Percentiles rank a stretch among this genome's conserved stretches.
Evolutionary conservation across 2,888 invertebrate genomes (phyloP).

Genomic region (Laspeyria flexula): DNA sequence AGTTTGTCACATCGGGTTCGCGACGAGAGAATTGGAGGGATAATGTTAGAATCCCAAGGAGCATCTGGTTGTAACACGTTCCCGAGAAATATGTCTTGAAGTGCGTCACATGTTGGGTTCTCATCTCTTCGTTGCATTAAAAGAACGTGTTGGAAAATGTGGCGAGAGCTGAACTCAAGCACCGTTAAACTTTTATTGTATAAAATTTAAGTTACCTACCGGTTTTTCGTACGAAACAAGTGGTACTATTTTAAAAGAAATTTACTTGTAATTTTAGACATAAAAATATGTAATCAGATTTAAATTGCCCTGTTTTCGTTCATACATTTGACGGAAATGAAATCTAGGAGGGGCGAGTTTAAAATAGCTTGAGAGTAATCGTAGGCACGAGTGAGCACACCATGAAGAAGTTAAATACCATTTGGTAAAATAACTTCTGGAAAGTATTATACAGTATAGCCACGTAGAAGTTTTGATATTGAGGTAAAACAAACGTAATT

Average conservation of each 20-base stretch:
- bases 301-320: background rate
- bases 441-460: constrained; percentile 21
- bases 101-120: constrained; percentile 33
- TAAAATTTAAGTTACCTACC: constrained; percentile 28
- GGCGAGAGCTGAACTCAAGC: constrained; percentile 1
- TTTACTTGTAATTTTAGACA: constrained; percentile 1
- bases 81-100: constrained; percentile 35
- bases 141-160: constrained; percentile 32
- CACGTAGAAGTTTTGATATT: constrained; percentile 35
- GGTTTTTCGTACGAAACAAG: constrained; percentile 1
- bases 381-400: background rate
- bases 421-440: constrained; percentile 13
- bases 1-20: constrained; percentile 37
- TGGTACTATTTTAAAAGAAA: constrained; percentile 10
- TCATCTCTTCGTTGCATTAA: constrained; percentile 29
- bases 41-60: constrained; percentile 37
- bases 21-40: constrained; percentile 24
- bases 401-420: background rate
- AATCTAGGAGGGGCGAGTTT: background rate
- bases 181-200: constrained; percentile 24
- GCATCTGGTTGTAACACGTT: constrained; percentile 37
- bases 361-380: background rate
- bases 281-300: background rate
- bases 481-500: constrained; percentile 40
- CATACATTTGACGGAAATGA: background rate